phyloP scores from a whole-genome alignment of 1,140 invertebrate species.

The Berghia stephanieae region DNA sequence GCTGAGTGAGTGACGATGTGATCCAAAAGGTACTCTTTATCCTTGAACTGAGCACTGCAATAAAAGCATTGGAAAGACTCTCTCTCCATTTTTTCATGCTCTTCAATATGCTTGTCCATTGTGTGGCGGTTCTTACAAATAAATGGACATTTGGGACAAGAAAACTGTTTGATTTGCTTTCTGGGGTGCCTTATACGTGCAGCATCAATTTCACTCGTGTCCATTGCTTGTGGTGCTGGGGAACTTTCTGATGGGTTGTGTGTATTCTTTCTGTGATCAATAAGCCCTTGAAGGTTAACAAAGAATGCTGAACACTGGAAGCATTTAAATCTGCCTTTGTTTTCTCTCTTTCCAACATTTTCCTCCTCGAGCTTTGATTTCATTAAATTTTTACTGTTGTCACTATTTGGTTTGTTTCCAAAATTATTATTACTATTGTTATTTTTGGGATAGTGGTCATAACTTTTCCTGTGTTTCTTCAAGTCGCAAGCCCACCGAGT shows the following conservation, averaged over 20 bases:
- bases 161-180: slow-evolving; percentile 54
- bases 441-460: slow-evolving; percentile 48
- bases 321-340: slow-evolving; percentile 53
- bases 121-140: slow-evolving; percentile 49
- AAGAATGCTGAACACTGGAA: slow-evolving; percentile 55
- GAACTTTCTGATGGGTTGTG: slow-evolving; percentile 26
- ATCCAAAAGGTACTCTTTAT: slow-evolving; percentile 48
- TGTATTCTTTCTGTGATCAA: slow-evolving; percentile 57
- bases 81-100: slow-evolving; percentile 46
- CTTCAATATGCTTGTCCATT: slow-evolving; percentile 50
- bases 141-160: slow-evolving; percentile 53
- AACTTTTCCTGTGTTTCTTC: slow-evolving; percentile 64
- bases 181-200: slow-evolving; percentile 52
- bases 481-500: slow-evolving; percentile 66
- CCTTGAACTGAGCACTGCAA: slow-evolving; percentile 50
- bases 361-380: slow-evolving; percentile 30
- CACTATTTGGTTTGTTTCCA: not conserved
- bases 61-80: slow-evolving; percentile 50
- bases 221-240: slow-evolving; percentile 10
- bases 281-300: slow-evolving; percentile 52
- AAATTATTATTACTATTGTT: not conserved
- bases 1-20: slow-evolving; percentile 56
- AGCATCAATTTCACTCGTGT: slow-evolving; percentile 30
- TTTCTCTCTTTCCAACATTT: slow-evolving; percentile 40
- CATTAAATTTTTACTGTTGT: slow-evolving; percentile 10